Conservation (phyloP, 2,797 vertebrate genomes). For the Tolypeutes matacus region DNA sequence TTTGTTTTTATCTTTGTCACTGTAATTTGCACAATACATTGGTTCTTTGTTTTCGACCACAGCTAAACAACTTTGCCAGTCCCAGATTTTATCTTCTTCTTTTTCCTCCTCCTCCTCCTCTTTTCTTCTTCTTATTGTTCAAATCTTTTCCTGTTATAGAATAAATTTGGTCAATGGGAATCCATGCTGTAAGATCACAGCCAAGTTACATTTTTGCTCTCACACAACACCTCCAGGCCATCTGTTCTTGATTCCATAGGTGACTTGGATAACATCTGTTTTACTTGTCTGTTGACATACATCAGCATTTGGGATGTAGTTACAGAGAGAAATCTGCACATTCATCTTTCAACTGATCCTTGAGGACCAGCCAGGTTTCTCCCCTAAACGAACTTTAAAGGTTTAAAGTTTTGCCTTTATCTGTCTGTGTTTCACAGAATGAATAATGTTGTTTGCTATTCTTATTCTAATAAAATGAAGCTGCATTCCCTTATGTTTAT, state of each 20-base stretch:
- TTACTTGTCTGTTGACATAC: constrained; percentile 65
- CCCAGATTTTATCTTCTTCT: neutral
- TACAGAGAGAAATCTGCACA: constrained; percentile 56
- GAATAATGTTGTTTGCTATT: neutral
- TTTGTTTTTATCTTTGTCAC: neutral
- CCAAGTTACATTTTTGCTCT: constrained; percentile 1
- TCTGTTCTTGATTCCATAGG: constrained; percentile 54
- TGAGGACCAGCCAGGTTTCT: neutral
- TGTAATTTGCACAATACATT: neutral
- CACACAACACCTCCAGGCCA: neutral
- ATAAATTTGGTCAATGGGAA: neutral
- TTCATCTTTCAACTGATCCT: constrained; percentile 46
- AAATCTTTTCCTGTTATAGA: neutral
- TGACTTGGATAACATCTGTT: constrained; percentile 66
- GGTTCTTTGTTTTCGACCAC: neutral
- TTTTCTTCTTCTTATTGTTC: neutral
- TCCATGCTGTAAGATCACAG: neutral
- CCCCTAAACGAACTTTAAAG: constrained; percentile 6
- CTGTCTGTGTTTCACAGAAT: neutral
- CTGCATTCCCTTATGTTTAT: neutral
- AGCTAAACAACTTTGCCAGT: neutral
- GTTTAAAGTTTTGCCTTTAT: neutral
- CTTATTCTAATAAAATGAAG: neutral
- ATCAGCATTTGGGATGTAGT: constrained; percentile 49
- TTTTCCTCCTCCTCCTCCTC: neutral